Evolutionary conservation across 1,140 invertebrate genomes (phyloP), one percentile per base, ranked within the genome.

Genomic region (Papilio polyxenes): DNA sequence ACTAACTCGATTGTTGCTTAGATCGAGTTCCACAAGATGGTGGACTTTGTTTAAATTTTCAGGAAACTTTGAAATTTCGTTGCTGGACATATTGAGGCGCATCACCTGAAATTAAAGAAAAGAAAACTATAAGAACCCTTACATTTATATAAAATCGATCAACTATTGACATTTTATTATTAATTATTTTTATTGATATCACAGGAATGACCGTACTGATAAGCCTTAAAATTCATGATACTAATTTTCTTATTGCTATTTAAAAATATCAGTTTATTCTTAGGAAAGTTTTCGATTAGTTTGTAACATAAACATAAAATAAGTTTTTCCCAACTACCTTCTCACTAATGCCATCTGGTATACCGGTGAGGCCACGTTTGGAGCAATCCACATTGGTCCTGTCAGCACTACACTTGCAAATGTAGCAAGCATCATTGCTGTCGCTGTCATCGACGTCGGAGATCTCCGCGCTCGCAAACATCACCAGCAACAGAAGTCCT

Each of bases 31-130:
- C 72, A 94, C 86, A 74, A 96, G 87, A n/a, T 94, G 93, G 49
- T 88, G 89, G 65, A 85, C 93, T 90, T 48, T 91, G 81, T 15
- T 90, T 79, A 87, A 93, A 84, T 82, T 95, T 59, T 87, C 84
- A 15, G 95, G 94, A 77, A 97, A 88, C 1, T 85, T 83, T 6
- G 90, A 90, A 76, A 97, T 95, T 75, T 95, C 95, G 82, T 97
- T 97, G 83, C 95, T 95, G 0, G 97, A 97, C 80, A 97, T 85
- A 85, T 97, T 93, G 20, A 94, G 85, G 31, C 88, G 88, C n/a
- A 83, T 88, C 15, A 94, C 92, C 95, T 95, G 92, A 85, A 94
- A 79, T 75, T 82, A 85, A 81, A 79, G 83, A 83, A 13, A n/a
- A n/a, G 53, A 78, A 79, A 4, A 44, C 23, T 1, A 44, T 44